Base-by-base conservation (phyloP, 2,113 vertebrate genomes). In the Pluvialis apricaria region DNA sequence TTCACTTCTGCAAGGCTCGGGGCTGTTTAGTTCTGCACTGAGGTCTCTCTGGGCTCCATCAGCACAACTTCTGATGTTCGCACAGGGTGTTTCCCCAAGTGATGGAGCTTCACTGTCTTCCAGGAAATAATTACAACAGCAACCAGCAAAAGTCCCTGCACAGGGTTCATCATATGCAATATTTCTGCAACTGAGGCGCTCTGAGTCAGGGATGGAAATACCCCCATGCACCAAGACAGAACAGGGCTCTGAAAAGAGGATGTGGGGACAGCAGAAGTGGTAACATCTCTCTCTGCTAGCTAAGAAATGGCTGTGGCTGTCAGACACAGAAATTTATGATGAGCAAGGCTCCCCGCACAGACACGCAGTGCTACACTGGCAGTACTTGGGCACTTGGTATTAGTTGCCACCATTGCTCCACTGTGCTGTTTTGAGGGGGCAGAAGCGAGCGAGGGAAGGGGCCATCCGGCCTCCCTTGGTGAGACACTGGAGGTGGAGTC, bases 291-390 rank as follows among this genome's bases (percentile, higher is more conserved):
- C 45, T 38, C 49, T 84, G 38, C 16, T 44, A 76, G 58, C 54
- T 40, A 20, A 51, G 44, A 86, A 64, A 62, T 49, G 44, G 44
- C 70, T 64, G 58, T 68, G 51, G 38, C 60, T 78, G 24, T 47
- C 61, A 86, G 32, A 31, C 55, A 60, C 36, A 60, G 69, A 58
- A 58, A 36, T 16, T 18, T 18, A 47, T 14, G 6, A 17, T 52
- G 55, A 75, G 72, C 32, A 65, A 76, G 68, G 62, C 12, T 20
- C 32, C 42, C 47, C 36, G 31, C 20, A 5, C 15, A 18, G 36
- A 8, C 34, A 10, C 5, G 0, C 42, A 15, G 17, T 3, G 44
- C 54, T 24, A 1, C 12, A n/a, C 66, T 61, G 44, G 42, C 57
- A 29, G 15, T 40, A 28, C 65, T 42, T 29, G 28, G 49, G 38